These are phyloP conservation scores for Scaptomyza montana DNA, from an alignment of 1,140 invertebrate genomes.

Conservation along the genomic window DNA sequence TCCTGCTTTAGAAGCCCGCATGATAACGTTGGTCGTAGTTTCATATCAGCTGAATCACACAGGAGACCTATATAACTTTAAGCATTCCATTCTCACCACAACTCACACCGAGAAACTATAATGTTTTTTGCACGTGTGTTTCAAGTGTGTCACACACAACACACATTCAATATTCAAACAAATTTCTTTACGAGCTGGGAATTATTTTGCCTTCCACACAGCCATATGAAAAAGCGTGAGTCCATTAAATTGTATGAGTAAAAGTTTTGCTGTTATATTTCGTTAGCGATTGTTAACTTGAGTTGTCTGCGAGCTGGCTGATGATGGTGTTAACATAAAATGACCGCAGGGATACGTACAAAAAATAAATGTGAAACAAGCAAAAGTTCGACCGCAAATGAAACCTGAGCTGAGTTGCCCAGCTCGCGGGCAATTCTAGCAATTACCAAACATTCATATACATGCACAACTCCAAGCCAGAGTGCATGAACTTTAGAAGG, in stretches of 20 bases:
- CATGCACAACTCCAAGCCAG: constrained; percentile 6
- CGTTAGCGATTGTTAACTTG: constrained; percentile 10
- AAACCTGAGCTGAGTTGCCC: constrained; percentile 30
- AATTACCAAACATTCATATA: constrained; percentile 25
- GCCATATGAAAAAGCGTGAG: background rate
- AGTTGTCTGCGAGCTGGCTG: constrained; percentile 27
- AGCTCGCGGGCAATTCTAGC: constrained; percentile 34
- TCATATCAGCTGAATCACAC: background rate
- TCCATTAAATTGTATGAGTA: constrained; percentile 23
- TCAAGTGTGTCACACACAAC: constrained; percentile 15
- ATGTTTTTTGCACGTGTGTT: constrained; percentile 16
- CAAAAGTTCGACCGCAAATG: constrained; percentile 42
- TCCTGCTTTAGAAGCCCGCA: background rate
- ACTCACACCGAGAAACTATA: background rate
- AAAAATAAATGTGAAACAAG: constrained; percentile 45
- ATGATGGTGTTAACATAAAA: constrained; percentile 68
- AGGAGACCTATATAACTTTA: constrained; percentile 2
- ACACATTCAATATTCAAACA: constrained; percentile 31
- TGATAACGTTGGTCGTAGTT: background rate
- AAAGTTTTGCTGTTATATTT: constrained; percentile 6
- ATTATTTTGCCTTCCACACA: background rate
- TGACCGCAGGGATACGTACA: constrained; percentile 61
- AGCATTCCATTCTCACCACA: background rate
- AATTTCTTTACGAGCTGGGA: constrained; percentile 2
- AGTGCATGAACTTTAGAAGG: background rate